Evolutionary conservation across 2,888 invertebrate genomes (phyloP).

Genomic region (Drosophila anomelani): DNA sequence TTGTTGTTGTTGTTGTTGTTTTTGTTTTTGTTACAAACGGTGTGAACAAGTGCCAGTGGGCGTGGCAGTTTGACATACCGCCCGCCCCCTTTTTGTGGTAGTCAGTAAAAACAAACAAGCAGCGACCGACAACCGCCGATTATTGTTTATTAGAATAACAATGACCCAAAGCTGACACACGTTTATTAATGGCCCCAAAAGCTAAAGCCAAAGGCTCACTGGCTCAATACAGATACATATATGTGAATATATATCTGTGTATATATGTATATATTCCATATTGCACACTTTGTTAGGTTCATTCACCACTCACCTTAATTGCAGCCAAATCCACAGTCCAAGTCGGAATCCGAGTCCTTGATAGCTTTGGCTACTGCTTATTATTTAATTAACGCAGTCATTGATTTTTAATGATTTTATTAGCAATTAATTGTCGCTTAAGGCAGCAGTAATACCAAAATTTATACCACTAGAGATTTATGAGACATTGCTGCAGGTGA

Average conservation of each 20-base stretch:
- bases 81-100: constrained; percentile 4
- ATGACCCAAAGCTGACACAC: constrained; percentile 43
- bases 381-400: constrained; percentile 47
- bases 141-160: constrained; percentile 51
- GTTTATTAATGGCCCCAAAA: constrained; percentile 31
- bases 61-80: constrained; percentile 5
- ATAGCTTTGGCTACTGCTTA: constrained; percentile 27
- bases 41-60: constrained; percentile 39
- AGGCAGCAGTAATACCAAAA: constrained; percentile 17
- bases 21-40: constrained; percentile 1
- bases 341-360: constrained; percentile 26
- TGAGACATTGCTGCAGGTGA: neutral
- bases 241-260: neutral
- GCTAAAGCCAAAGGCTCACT: constrained; percentile 26
- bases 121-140: constrained; percentile 26
- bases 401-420: constrained; percentile 52
- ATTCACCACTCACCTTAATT: constrained; percentile 48
- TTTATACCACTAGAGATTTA: constrained; percentile 13
- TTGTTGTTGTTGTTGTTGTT: constrained; percentile 10
- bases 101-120: constrained; percentile 36
- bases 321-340: constrained; percentile 1
- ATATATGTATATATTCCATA: constrained; percentile 5
- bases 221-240: neutral
- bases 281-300: constrained; percentile 28
- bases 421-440: constrained; percentile 48